A percentile compares a stretch with the other conserved stretches of the same genome.
phyloP scores from a whole-genome alignment of 1,140 invertebrate genomes.

The Heliconius eleuchia region DNA sequence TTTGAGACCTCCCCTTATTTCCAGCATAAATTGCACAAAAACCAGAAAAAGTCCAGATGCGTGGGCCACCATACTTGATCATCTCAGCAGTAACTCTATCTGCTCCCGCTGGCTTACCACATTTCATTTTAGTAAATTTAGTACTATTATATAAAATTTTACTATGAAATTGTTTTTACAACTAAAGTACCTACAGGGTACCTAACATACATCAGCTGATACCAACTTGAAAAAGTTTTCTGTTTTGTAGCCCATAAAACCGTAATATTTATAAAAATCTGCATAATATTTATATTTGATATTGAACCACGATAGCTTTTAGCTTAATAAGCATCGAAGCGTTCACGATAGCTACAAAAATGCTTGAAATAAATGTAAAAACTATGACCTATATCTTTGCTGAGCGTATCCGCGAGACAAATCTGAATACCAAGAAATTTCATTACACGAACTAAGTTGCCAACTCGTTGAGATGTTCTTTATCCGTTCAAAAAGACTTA shows the following conservation, averaged over 20 bases:
- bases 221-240: not conserved
- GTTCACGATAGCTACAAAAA: slow-evolving; percentile 8
- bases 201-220: not conserved
- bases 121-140: no score
- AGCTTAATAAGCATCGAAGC: slow-evolving; percentile 10
- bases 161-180: not conserved
- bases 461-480: slow-evolving; percentile 4
- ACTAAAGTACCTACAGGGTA: not conserved
- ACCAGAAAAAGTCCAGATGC: no score
- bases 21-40: no score
- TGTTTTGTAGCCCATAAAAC: not conserved
- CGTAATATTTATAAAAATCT: not conserved
- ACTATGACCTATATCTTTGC: slow-evolving; percentile 14
- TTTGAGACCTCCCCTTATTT: no score
- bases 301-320: slow-evolving; percentile 10
- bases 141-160: no score
- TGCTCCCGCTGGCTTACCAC: no score
- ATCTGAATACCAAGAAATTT: slow-evolving; percentile 20
- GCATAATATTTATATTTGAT: not conserved
- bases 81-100: no score
- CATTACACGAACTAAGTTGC: slow-evolving; percentile 9
- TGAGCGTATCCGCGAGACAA: slow-evolving; percentile 17
- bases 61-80: no score
- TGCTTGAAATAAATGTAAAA: slow-evolving; percentile 11
- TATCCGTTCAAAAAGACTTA: slow-evolving; percentile 21